Base-by-base conservation (phyloP, 2,797 vertebrate species). In the Melopsittacus undulatus region DNA sequence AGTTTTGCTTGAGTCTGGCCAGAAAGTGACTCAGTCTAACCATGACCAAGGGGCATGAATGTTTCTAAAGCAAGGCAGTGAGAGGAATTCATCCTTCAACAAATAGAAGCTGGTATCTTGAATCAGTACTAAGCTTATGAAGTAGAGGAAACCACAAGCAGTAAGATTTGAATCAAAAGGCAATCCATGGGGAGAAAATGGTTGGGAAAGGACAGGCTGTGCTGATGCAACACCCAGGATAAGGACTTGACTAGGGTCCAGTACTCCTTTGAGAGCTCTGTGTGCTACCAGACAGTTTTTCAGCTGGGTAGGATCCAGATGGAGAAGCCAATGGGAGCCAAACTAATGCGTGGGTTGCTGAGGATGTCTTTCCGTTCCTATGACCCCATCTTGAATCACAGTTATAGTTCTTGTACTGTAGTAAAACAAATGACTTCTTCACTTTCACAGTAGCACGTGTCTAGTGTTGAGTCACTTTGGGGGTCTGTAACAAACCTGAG, bases 11-110 rank as follows among this genome's bases (percentile, higher is more conserved):
- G 42, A 90, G 83, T 93, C 94, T 96, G 94, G 92, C 94, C 95
- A 96, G 87, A 51, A 64, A 85, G 54, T 95, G 95, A 95, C 90
- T 96, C 92, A 94, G 79, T 82, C 59, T 81, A 82, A 64, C 90
- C 64, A 61, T 40, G 90, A 68, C n/a, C 2, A 8, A 91, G 85
- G 94, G 94, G 90, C 95, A 95, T 0, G 27, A 68, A 21, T 2
- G 1, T 45, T 73, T 85, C 78, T 75, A 43, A 83, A 75, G 87
- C 67, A 61, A 85, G 63, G 67, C 95, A 76, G 75, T 2, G 45
- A 9, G 67, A 61, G 64, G 67, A 59, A 66, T 51, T 24, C 52
- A 40, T 75, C 88, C 82, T 83, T 91, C 68, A 87, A 46, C 75
- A 63, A 72, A 75, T 61, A 54, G 79, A 62, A 75, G 73, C 64